Evolutionary conservation across 64 coral and sea anemone genomes (phyloP), one percentile per base, ranked within the genome.

Genomic region (Pachyseris speciosa): DNA sequence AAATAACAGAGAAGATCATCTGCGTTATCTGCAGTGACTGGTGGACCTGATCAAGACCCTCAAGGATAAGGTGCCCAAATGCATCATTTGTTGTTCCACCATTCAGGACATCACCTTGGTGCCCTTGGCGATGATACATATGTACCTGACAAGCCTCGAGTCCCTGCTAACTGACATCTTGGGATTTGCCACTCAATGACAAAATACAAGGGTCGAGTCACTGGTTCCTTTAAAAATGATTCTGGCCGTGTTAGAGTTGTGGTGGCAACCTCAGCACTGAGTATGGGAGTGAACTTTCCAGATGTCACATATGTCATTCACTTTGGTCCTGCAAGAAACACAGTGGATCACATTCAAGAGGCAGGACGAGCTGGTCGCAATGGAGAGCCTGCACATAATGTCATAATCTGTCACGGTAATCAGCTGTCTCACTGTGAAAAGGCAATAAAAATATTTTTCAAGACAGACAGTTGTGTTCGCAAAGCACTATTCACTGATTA

Each of bases 381-480:
- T 86, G 84, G 75, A 6, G 20, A 57, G 36, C 92, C 66, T n/a
- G 22, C 48, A 72, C 65, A 94, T 63, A 34, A 59, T 11, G 20
- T 94, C 15, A 39, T 60, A 24, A 60, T 88, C 44, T 88, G 73
- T 37, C 78, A 88, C 49, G 84, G 91, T 31, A 74, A 94, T 36
- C 84, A 94, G 27, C 37, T 78, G 27, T 52, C 53, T 29, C 79
- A 85, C 42, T 94, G 86, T 72, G 38, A 94, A 8, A 59, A 84
- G 31, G 37, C 65, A 30, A 58, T 94, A 1, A 94, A 88, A 50
- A 65, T 53, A 25, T 84, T 89, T 67, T 61, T 83, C 31, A 94
- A 84, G 19, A 65, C 36, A 37, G 72, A 43, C 43, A 69, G 63
- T 73, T 89, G 92, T 24, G 63, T 64, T 51, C 55, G 40, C 13